A percentile compares a stretch with the other conserved stretches of the same genome.
Conservation (phyloP, 2,113 vertebrate genomes). For the Sarotherodon lohbergeri region DNA sequence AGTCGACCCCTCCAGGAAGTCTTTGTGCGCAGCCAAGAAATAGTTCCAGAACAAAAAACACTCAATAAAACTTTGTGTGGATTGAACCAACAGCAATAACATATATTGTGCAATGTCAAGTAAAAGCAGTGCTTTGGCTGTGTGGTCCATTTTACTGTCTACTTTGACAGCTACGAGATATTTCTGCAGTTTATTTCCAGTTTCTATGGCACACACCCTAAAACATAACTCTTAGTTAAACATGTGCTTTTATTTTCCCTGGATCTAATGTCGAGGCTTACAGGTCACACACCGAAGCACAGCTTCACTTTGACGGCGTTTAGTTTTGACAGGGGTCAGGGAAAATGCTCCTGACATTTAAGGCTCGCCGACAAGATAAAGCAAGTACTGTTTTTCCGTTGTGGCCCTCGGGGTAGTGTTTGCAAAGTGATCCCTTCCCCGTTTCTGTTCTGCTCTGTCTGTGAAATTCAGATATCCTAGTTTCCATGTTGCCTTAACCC, state of each 20-base stretch:
- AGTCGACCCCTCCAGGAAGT: background rate
- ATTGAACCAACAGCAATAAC: background rate
- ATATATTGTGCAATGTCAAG: background rate
- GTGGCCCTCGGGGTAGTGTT: background rate
- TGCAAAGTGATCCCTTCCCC: conserved; percentile 25
- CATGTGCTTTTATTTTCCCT: background rate
- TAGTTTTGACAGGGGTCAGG: conserved; percentile 22
- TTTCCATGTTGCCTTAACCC: background rate
- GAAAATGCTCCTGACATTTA: conserved; percentile 43
- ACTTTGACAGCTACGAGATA: background rate
- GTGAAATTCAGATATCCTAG: conserved; percentile 13
- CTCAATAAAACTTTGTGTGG: background rate
- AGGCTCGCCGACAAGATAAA: conserved; percentile 32
- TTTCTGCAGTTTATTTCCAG: background rate
- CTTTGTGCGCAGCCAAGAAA: background rate
- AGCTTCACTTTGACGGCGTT: conserved; percentile 15
- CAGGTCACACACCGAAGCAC: conserved; percentile 4
- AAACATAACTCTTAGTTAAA: background rate
- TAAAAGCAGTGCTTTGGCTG: background rate
- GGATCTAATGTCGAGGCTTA: background rate
- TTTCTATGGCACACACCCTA: background rate
- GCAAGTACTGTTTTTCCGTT: conserved; percentile 11
- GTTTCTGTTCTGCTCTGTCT: conserved; percentile 19
- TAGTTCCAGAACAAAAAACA: background rate
- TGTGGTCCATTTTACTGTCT: background rate